phyloP scores from a whole-genome alignment of 2,888 invertebrate genomes.

The Hirtodrosophila cameraria region DNA sequence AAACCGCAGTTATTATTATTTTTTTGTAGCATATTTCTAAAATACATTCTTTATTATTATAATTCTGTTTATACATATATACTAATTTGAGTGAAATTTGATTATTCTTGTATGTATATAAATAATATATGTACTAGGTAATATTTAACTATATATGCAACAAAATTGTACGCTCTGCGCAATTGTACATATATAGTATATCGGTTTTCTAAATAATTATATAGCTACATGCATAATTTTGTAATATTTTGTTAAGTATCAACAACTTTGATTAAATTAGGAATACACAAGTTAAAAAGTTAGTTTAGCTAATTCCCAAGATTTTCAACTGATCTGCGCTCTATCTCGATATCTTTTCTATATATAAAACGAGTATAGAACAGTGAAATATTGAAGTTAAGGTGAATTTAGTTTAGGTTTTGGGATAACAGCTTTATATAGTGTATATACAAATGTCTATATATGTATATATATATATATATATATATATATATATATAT shows the following conservation, averaged over 20 bases:
- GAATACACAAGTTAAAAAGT: conserved; percentile 22
- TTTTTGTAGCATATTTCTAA: conserved; percentile 62
- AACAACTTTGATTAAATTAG: conserved; percentile 24
- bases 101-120: conserved; percentile 42
- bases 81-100: conserved; percentile 74
- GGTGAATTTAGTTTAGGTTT: conserved; percentile 29
- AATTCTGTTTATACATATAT: conserved; percentile 49
- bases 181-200: conserved; percentile 28
- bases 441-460: conserved; percentile 67
- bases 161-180: conserved; percentile 52
- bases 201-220: conserved; percentile 27
- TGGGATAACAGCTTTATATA: conserved; percentile 45
- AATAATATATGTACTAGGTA: conserved; percentile 28
- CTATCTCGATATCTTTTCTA: not conserved
- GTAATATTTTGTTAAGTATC: conserved; percentile 14
- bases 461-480: conserved; percentile 27
- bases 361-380: not conserved
- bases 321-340: conserved; percentile 14
- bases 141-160: conserved; percentile 38
- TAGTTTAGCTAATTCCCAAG: conserved; percentile 23
- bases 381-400: conserved; percentile 33
- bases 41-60: conserved; percentile 67
- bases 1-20: conserved; percentile 56
- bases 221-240: conserved; percentile 36
- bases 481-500: conserved; percentile 57